phyloP scores from a whole-genome alignment of 2,113 vertebrate genomes.

The Siniperca chuatsi region DNA sequence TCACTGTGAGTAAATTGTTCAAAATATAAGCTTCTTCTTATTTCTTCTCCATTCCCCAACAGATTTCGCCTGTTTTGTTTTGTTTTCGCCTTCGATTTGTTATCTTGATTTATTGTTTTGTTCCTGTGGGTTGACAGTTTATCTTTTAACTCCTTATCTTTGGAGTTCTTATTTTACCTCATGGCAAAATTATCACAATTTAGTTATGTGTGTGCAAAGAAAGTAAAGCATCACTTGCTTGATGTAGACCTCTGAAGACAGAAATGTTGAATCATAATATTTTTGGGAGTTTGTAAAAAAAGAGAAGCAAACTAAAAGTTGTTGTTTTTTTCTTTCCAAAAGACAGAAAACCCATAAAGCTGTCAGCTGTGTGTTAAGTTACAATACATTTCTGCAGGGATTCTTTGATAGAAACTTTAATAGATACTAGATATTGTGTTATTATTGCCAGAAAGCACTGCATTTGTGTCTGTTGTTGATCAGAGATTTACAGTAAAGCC shows the following conservation, averaged over 20 bases:
- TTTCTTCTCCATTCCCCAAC: neutral
- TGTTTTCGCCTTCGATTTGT: neutral
- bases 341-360: neutral
- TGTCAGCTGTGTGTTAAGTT: neutral
- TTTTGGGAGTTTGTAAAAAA: neutral
- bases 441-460: too few relatives aligned
- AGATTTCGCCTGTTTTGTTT: neutral
- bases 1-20: slow-evolving; percentile 87
- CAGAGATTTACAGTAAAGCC: neutral
- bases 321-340: neutral
- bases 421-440: neutral
- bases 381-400: neutral
- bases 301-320: too few relatives aligned
- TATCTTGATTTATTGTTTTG: neutral
- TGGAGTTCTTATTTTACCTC: neutral
- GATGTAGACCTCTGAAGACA: neutral
- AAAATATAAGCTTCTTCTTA: neutral
- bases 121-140: neutral
- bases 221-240: neutral
- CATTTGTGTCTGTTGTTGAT: neutral
- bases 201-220: neutral
- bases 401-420: neutral
- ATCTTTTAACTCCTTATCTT: neutral
- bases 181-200: neutral
- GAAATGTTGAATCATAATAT: neutral